These are phyloP conservation scores for Sebastes kiyomatsui DNA, from an alignment of 2,797 vertebrate species.

Conservation along the genomic window DNA sequence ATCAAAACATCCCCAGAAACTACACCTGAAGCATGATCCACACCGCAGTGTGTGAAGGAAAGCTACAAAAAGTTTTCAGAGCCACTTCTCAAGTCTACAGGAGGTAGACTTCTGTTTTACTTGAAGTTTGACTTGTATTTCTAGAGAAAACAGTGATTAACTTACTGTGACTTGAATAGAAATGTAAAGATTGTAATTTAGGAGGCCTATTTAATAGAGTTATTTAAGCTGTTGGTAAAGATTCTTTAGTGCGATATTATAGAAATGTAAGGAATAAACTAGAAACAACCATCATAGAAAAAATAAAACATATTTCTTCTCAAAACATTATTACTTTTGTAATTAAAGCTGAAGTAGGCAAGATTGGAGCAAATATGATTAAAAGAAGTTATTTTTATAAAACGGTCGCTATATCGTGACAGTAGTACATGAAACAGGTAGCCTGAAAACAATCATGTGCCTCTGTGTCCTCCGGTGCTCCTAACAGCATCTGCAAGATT, in stretches of 20 bases:
- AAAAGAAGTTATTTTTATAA: too few species aligned
- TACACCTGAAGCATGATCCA: not conserved
- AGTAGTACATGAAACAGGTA: too few species aligned
- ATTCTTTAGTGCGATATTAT: not conserved
- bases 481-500: too few species aligned
- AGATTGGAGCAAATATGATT: too few species aligned
- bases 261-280: too few species aligned
- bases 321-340: too few species aligned
- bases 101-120: not conserved
- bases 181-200: not conserved
- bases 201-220: not conserved
- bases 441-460: too few species aligned
- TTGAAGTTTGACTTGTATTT: not conserved
- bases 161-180: not conserved
- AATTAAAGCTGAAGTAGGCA: too few species aligned
- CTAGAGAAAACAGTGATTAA: not conserved
- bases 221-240: not conserved
- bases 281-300: too few species aligned
- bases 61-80: not conserved
- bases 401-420: too few species aligned
- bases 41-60: not conserved
- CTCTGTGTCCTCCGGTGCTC: too few species aligned
- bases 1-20: not conserved
- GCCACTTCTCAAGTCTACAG: too few species aligned
- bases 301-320: fast-evolving